These are phyloP conservation scores for Saccopteryx leptura DNA, from an alignment of 2,113 vertebrate genomes.

Conservation along the genomic window DNA sequence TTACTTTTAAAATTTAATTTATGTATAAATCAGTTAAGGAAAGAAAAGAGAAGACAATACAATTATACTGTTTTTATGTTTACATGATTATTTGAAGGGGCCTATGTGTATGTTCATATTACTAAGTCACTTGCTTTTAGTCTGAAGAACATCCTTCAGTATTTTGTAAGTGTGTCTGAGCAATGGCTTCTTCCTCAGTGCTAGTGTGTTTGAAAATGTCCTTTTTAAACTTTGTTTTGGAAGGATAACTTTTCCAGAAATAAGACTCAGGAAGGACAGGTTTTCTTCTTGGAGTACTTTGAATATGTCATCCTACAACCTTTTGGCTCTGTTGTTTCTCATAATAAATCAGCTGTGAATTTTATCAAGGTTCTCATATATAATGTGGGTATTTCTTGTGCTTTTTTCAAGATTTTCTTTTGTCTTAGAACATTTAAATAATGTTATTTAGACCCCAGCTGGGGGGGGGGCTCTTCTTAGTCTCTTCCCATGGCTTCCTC, in stretches of 20 bases:
- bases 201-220: background rate
- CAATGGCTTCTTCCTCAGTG: background rate
- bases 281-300: background rate
- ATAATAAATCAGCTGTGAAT: background rate
- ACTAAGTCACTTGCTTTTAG: background rate
- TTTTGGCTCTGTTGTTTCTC: background rate
- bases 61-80: background rate
- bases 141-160: background rate
- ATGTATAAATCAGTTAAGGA: background rate
- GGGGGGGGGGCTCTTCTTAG: background rate
- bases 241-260: background rate
- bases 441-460: background rate
- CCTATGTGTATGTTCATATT: background rate
- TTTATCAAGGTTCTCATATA: background rate
- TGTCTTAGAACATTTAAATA: background rate
- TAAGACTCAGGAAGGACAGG: background rate
- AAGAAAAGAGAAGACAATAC: background rate
- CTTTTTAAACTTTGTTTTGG: background rate
- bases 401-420: background rate
- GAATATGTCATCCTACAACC: background rate
- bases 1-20: background rate
- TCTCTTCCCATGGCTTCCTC: background rate
- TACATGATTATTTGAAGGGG: background rate
- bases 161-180: background rate
- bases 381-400: background rate